A percentile compares a stretch with the other conserved stretches of the same genome.
These are phyloP conservation scores for Rhea pennata DNA, from an alignment of 2,113 vertebrate species.

Conservation along the genomic window DNA sequence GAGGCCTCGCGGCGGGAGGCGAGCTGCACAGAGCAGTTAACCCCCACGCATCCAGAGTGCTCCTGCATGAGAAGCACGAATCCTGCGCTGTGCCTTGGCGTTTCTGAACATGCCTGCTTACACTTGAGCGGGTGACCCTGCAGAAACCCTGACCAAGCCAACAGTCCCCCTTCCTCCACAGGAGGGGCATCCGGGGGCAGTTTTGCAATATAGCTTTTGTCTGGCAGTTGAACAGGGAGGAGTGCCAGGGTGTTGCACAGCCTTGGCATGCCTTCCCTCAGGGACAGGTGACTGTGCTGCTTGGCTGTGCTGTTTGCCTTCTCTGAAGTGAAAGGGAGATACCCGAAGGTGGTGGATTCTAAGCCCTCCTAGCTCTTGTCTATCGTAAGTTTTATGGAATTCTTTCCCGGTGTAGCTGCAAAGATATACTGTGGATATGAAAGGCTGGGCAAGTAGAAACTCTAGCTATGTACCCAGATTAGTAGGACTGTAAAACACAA, in stretches of 20 bases:
- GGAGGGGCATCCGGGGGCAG: neutral
- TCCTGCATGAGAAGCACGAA: too few species aligned
- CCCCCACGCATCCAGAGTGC: too few species aligned
- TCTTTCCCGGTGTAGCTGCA: neutral
- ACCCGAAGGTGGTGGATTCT: neutral
- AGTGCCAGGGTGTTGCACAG: neutral
- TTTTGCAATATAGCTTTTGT: neutral
- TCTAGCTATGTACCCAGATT: neutral
- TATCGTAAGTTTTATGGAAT: neutral
- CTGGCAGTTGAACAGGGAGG: neutral
- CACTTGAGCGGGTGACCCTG: neutral
- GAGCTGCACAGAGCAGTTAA: neutral
- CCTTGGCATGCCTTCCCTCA: neutral
- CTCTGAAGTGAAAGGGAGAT: neutral
- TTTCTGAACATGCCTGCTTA: neutral
- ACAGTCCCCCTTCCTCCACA: accelerated
- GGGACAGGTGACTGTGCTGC: neutral
- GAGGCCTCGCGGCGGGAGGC: neutral
- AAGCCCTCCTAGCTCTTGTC: neutral
- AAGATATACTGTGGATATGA: neutral
- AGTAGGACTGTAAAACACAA: neutral
- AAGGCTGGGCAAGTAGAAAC: neutral
- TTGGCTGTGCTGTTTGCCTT: accelerated
- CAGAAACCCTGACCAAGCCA: accelerated
- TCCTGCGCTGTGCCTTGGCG: accelerated